Evolutionary conservation across 2,888 invertebrate species (phyloP), one percentile per base, ranked within the genome.

Genomic region (Cryptocephalus primarius): DNA sequence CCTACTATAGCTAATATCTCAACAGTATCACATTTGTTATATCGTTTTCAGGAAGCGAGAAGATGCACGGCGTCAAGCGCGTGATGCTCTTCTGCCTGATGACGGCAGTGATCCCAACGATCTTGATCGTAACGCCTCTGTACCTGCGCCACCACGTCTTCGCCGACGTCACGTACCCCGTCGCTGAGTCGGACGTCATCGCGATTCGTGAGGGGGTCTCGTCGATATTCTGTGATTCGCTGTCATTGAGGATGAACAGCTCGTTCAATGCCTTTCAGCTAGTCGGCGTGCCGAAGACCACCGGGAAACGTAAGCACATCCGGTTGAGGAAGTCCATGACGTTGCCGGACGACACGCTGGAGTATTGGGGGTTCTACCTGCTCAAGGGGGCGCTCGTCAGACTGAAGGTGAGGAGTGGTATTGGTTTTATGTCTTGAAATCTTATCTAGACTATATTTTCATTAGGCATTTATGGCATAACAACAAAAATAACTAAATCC

Each of bases 291-390:
- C 88, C 88, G 4, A 78, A 81, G 69, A 72, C 85, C 50, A 81
- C 85, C 42, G 61, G 65, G 1, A 80, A 77, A 59, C 77, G 79
- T 43, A 87, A 85, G 67, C 86, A 87, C 61, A 82, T 88, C 55
- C 73, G 82, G 54, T 70, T 89, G 56, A 85, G 82, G 64, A 89
- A 89, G 63, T 86, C 86, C 8, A 87, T 90, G 85, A 77, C 75
- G 2, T 69, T 90, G 51, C 88, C 87, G 0, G 89, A 89, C 65
- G 89, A 89, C 60, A 88, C 88, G 9, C 69, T 89, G 33, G 89
- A 90, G 66, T 90, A 89, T 67, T 90, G 88, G 88, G 88, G 89
- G 2, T 89, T 90, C 70, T 89, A 85, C 70, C 72, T 90, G 41
- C 72, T 87, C 42, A 79, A 82, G 67, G 88, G 88, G 22, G 87